phyloP scores from a whole-genome alignment of 1,140 invertebrate species.

The Drosophila hydei region DNA sequence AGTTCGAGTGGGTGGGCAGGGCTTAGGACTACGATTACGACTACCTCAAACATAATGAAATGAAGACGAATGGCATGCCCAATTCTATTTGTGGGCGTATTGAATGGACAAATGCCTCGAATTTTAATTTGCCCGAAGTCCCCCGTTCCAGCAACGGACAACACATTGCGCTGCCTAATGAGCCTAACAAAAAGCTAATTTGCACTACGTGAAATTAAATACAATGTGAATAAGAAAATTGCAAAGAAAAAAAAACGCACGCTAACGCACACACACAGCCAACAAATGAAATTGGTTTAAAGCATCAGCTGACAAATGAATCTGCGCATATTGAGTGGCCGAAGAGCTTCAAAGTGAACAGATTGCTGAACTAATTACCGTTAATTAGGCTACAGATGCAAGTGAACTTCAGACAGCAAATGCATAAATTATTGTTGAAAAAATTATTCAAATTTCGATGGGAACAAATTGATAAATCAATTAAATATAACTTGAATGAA shows the following conservation, averaged over 20 bases:
- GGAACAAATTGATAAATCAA: no score
- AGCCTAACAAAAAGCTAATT: constrained; percentile 50
- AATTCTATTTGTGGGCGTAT: constrained; percentile 6
- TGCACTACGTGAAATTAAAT: constrained; percentile 13
- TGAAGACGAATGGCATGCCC: constrained; percentile 67
- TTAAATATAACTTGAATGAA: no score
- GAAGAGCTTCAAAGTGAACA: constrained; percentile 31
- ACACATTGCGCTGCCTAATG: constrained; percentile 63
- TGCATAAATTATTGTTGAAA: background rate
- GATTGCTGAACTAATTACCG: constrained; percentile 38
- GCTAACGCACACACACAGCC: background rate
- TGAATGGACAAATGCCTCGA: constrained; percentile 12
- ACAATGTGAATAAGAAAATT: background rate
- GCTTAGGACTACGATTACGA: constrained; percentile 38
- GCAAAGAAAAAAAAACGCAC: background rate
- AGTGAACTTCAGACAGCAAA: background rate
- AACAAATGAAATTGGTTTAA: constrained; percentile 10
- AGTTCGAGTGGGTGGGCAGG: background rate
- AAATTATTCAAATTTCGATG: no score
- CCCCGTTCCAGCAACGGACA: constrained; percentile 29
- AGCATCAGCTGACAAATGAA: constrained; percentile 29
- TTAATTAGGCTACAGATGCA: constrained; percentile 32
- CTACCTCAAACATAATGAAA: constrained; percentile 60
- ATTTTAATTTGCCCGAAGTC: constrained; percentile 56
- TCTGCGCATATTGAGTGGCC: constrained; percentile 33